These are phyloP conservation scores for Elachura formosa DNA, from an alignment of 2,113 vertebrate species.

Conservation along the genomic window DNA sequence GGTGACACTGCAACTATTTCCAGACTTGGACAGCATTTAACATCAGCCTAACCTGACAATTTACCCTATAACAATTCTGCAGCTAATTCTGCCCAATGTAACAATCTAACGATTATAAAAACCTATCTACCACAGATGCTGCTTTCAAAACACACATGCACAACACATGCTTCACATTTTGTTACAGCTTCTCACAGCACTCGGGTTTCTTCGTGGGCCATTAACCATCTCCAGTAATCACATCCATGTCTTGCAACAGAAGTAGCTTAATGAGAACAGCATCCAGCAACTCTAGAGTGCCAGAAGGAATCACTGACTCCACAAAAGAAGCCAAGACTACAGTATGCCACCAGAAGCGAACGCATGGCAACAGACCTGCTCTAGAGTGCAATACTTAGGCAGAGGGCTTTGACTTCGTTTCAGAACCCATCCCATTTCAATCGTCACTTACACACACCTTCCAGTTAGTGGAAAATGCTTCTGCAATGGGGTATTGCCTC, in stretches of 20 bases:
- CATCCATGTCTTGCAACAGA: not conserved
- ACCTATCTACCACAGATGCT: not conserved
- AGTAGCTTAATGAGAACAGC: not conserved
- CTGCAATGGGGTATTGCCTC: not conserved
- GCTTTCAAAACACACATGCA: not conserved
- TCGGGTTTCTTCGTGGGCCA: not conserved
- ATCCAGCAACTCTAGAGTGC: not conserved
- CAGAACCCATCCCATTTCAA: not conserved
- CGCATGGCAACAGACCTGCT: fast-evolving
- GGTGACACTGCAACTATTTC: not conserved
- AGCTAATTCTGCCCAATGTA: not conserved
- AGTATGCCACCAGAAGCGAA: not conserved
- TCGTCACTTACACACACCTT: not conserved
- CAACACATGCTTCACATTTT: not conserved
- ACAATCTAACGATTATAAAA: not conserved
- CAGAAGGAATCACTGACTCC: not conserved
- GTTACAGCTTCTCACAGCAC: not conserved
- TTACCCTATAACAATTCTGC: not conserved
- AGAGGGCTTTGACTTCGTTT: not conserved
- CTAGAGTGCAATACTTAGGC: not conserved
- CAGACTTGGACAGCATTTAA: not conserved
- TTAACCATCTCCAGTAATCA: not conserved
- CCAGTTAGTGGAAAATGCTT: not conserved
- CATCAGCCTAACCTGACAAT: not conserved
- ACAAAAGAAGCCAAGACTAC: not conserved